Percentiles rank a stretch among this genome's conserved stretches.
These are phyloP conservation scores for Halcyon smyrnensis DNA, from an alignment of 2,797 vertebrate species.

Conservation along the genomic window DNA sequence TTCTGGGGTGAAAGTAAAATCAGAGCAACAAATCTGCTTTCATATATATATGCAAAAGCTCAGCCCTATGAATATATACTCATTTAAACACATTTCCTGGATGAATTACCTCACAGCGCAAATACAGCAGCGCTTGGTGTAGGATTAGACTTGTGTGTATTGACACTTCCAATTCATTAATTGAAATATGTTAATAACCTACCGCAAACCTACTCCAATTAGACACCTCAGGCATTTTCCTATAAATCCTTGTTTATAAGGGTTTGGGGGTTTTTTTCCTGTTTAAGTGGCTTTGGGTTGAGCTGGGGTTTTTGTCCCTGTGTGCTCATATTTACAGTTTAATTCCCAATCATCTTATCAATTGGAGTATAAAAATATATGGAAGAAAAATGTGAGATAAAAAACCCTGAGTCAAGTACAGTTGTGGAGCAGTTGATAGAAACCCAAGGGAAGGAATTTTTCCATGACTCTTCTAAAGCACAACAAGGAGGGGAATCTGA, in stretches of 20 bases:
- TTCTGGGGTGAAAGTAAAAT: background rate
- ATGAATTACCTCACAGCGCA: no score
- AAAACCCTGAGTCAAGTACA: rapidly evolving
- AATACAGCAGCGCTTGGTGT: background rate
- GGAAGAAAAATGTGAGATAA: background rate
- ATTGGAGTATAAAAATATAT: background rate
- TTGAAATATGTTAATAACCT: background rate
- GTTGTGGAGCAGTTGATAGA: background rate
- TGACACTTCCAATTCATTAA: background rate
- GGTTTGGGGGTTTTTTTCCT: background rate
- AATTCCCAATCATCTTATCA: background rate
- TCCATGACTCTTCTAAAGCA: background rate
- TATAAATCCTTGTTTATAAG: background rate
- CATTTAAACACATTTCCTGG: background rate
- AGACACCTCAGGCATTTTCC: background rate
- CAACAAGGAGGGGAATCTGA: background rate
- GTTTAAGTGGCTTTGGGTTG: background rate
- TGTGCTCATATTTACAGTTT: background rate
- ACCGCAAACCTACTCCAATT: background rate
- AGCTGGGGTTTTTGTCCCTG: background rate
- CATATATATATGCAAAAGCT: background rate
- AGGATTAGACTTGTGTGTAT: background rate
- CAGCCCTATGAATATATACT: no score
- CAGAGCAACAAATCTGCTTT: background rate
- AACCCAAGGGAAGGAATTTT: background rate